Percentiles rank a stretch among this genome's conserved stretches.
These are phyloP conservation scores for Proteles cristata DNA, from an alignment of 2,113 vertebrate genomes.

Conservation along the genomic window DNA sequence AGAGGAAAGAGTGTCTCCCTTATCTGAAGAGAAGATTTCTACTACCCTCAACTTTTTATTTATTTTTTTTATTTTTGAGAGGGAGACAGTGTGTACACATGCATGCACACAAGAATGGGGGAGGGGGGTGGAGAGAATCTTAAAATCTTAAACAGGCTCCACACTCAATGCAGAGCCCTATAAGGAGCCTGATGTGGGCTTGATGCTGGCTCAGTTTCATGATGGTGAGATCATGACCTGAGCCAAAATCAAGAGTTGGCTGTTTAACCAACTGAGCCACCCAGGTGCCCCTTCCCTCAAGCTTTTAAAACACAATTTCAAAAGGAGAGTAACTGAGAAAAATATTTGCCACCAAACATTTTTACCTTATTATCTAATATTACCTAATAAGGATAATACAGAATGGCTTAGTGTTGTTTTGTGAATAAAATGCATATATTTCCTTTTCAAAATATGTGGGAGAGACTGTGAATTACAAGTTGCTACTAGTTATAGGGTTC, in stretches of 20 bases:
- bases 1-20: not conserved
- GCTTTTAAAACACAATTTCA: not conserved
- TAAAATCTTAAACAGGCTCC: too few relatives aligned
- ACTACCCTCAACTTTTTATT: too few relatives aligned
- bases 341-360: not conserved
- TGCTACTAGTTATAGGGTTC: not conserved
- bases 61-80: too few relatives aligned
- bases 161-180: too few relatives aligned
- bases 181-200: too few relatives aligned
- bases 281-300: not conserved
- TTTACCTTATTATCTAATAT: not conserved
- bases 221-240: too few relatives aligned
- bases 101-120: too few relatives aligned
- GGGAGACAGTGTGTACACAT: too few relatives aligned
- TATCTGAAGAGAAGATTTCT: not conserved
- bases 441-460: not conserved
- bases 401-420: not conserved
- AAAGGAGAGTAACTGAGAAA: not conserved
- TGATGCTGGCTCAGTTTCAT: too few relatives aligned
- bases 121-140: too few relatives aligned
- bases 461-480: not conserved
- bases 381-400: not conserved
- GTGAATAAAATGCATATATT: not conserved
- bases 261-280: too few relatives aligned
- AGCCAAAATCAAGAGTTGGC: too few relatives aligned